These are phyloP conservation scores for Platycercus adscitus DNA, from an alignment of 2,113 vertebrate species.

Conservation along the genomic window DNA sequence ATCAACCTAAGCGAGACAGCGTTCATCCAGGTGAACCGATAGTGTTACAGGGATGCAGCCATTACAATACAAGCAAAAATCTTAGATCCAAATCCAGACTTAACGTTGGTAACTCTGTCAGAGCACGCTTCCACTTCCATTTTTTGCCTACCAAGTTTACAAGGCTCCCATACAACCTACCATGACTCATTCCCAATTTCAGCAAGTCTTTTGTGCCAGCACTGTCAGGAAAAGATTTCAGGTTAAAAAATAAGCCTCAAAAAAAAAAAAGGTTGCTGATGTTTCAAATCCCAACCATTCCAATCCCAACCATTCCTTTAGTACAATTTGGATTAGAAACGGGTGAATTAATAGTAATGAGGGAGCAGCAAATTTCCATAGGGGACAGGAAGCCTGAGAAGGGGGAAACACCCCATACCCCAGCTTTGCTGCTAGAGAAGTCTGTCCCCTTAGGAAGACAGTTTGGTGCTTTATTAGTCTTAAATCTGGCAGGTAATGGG, in stretches of 20 bases:
- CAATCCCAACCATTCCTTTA: not conserved
- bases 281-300: not conserved
- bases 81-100: not conserved
- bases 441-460: not conserved
- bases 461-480: not conserved
- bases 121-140: not conserved
- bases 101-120: not conserved
- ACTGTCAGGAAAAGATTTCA: not conserved
- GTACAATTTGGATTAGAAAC: not conserved
- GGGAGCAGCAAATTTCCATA: not conserved
- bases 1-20: slow-evolving; percentile 1
- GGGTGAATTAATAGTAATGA: not conserved
- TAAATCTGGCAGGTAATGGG: not conserved
- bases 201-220: not conserved
- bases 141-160: not conserved
- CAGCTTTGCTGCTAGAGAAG: not conserved
- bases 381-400: not conserved
- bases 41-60: not conserved
- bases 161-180: not conserved
- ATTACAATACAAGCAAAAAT: not conserved
- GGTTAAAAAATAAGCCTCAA: not conserved
- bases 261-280: not conserved
- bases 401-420: not conserved
- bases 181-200: not conserved
- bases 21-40: not conserved